Evolutionary conservation across 2,888 invertebrate genomes (phyloP), one percentile per base, ranked within the genome.

Genomic region (Drosophila paucipuncta): DNA sequence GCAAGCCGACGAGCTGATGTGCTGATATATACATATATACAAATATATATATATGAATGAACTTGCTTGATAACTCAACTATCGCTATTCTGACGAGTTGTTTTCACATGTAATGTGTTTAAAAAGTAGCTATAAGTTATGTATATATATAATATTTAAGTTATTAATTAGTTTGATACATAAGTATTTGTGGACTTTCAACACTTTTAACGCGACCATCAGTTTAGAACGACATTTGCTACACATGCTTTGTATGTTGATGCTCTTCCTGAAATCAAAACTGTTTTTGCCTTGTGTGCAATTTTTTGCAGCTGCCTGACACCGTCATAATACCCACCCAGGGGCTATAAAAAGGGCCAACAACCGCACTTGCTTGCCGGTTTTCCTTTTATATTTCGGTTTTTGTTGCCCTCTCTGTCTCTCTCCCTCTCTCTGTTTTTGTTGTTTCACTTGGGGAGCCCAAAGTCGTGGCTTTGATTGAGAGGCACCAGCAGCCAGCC

Each of bases 381-480:
- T 80, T 80, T 77, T 63, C 74, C 78, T 65, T 62, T 55, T 75
- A 75, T 75, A 75, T 78, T 78, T 78, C 22, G 75, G 70, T 66
- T 55, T 50, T 31, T 47, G 25, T 37, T 39, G 37, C 33, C 2
- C 4, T 16, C 18, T 13, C 16, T 13, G 10, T 13, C 53, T 25
- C 13, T 1, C 13, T 16, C 47, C 25, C 13, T n/a, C 22, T 18
- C 11, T 31, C 22, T 18, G 49, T 47, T 73, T 62, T 68, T 69
- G 58, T 70, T 75, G 70, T 72, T 70, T 67, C 70, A 82, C 65
- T 79, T 65, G 66, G 83, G 81, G 76, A 72, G 78, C 62, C 79
- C 69, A 82, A 83, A 79, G 82, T 69, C 82, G 73, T 68, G 69
- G 81, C 81, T 85, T 83, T 83, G 83, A 83, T 85, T 83, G 83